A percentile compares a stretch with the other conserved stretches of the same genome.
These are phyloP conservation scores for Parthenolecanium corni DNA, from an alignment of 2,888 invertebrate species.

Conservation along the genomic window DNA sequence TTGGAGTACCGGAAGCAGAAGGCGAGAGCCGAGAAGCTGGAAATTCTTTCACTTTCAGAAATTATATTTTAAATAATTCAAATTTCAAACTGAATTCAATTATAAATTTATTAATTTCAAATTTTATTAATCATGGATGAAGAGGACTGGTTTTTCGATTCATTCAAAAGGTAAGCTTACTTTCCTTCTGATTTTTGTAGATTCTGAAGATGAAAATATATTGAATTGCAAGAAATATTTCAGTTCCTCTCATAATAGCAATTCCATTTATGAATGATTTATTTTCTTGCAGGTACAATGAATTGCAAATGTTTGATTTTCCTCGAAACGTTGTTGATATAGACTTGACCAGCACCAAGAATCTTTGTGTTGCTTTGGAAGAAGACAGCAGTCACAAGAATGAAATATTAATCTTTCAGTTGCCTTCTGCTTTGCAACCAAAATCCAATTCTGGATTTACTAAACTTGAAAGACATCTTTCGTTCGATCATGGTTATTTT, in stretches of 20 bases:
- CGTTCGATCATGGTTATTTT: conserved; percentile 21
- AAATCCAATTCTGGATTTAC: background rate
- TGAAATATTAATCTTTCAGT: conserved; percentile 2
- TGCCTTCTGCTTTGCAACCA: conserved; percentile 5
- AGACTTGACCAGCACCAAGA: conserved; percentile 12
- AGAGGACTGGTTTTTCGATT: conserved; percentile 23
- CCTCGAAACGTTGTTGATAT: conserved; percentile 2
- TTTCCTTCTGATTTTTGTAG: background rate
- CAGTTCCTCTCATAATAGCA: background rate
- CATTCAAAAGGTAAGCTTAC: conserved; percentile 10
- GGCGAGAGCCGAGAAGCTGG: too few species aligned
- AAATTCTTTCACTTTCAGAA: too few species aligned
- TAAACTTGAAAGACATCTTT: conserved; percentile 18
- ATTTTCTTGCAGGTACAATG: conserved; percentile 6
- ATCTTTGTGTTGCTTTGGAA: conserved; percentile 16
- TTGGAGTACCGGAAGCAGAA: too few species aligned
- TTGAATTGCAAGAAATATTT: background rate
- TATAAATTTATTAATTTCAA: too few species aligned
- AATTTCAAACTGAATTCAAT: too few species aligned
- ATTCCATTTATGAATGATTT: background rate
- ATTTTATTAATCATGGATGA: background rate
- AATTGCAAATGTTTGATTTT: conserved; percentile 23
- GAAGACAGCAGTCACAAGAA: conserved; percentile 3
- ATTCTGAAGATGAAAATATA: background rate
- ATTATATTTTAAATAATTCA: too few species aligned